Percentiles rank a stretch among this genome's conserved stretches.
Conservation (phyloP, 2,888 invertebrate species). For the Cephus runcator region DNA sequence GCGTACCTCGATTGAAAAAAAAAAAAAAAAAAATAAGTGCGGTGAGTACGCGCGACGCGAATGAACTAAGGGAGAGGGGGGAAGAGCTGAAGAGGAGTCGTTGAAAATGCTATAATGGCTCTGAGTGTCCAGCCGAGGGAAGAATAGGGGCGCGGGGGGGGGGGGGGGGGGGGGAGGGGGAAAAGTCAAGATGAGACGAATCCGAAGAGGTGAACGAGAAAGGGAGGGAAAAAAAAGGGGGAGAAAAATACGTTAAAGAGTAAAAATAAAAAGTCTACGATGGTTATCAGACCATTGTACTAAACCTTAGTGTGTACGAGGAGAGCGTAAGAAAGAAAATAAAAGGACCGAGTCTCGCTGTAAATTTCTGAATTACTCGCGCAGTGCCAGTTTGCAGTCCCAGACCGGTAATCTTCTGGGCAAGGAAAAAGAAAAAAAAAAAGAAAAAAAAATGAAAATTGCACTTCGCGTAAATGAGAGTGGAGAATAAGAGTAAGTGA, state of each 20-base stretch:
- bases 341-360: background rate
- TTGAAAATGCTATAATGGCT: background rate
- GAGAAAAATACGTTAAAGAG: background rate
- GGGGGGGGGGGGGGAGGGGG: background rate
- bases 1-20: background rate
- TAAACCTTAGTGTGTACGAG: background rate
- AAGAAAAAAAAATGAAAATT: background rate
- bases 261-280: background rate
- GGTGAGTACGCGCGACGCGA: background rate
- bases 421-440: background rate
- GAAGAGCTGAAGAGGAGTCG: background rate
- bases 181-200: conserved; percentile 11
- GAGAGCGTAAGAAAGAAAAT: conserved; percentile 2
- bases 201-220: background rate
- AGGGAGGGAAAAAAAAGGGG: background rate
- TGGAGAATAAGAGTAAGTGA: conserved; percentile 9
- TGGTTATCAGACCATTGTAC: background rate
- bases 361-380: background rate
- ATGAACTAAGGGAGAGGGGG: background rate
- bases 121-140: background rate
- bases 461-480: background rate
- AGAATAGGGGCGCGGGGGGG: too few relatives aligned
- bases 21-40: background rate
- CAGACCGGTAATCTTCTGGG: background rate
- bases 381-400: background rate